phyloP scores from a whole-genome alignment of 2,888 invertebrate genomes.

The Prenolepis imparis region DNA sequence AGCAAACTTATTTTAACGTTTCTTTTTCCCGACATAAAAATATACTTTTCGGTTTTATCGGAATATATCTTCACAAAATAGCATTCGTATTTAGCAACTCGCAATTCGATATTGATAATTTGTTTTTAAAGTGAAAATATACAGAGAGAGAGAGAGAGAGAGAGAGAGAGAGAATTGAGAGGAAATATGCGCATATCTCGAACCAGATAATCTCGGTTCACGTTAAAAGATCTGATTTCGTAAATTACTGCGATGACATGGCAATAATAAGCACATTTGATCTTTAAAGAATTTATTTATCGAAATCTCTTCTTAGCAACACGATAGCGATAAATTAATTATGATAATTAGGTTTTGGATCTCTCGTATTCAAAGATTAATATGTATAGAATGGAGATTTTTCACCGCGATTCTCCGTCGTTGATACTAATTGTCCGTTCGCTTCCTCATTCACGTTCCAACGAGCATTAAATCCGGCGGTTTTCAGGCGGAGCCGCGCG shows the following conservation, averaged over 20 bases:
- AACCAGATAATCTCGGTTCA: background rate
- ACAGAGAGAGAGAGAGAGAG: background rate
- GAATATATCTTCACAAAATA: conserved; percentile 27
- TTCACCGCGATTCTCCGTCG: background rate
- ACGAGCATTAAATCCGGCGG: conserved; percentile 46
- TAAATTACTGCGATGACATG: background rate
- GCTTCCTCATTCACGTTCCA: conserved; percentile 21
- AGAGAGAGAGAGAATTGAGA: background rate
- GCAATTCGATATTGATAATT: conserved; percentile 8
- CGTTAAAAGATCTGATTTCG: background rate
- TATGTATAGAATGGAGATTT: conserved; percentile 5
- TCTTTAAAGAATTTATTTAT: background rate
- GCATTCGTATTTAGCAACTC: conserved; percentile 18
- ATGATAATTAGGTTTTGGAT: background rate
- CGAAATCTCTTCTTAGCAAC: background rate
- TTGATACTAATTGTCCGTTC: conserved; percentile 44
- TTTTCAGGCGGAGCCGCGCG: conserved; percentile 15
- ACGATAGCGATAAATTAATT: background rate
- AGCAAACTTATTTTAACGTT: conserved; percentile 58
- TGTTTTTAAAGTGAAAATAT: background rate
- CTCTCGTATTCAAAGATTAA: background rate
- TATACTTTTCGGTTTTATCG: conserved; percentile 7
- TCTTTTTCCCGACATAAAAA: background rate
- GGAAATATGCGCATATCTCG: background rate
- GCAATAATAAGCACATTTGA: background rate